Evolutionary conservation across 2,888 invertebrate genomes (phyloP).

Genomic region (Heteromyza rotundicornis): DNA sequence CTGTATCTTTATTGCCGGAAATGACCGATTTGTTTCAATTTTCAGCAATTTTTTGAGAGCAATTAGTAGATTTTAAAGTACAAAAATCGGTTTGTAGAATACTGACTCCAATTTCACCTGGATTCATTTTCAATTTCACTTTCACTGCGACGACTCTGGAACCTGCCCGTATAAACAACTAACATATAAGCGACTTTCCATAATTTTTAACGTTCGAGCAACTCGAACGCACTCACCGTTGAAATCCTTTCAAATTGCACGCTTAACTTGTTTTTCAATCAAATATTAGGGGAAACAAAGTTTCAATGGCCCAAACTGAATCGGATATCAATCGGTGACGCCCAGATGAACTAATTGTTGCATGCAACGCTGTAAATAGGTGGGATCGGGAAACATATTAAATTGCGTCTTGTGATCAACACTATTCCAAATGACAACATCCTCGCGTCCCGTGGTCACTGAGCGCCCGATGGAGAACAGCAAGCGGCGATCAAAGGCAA

Average conservation of each 20-base stretch:
- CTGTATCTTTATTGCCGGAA: no score
- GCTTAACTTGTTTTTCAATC: constrained; percentile 22
- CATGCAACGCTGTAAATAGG: constrained; percentile 71
- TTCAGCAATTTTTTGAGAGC: no score
- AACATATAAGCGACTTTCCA: no score
- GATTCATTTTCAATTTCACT: no score
- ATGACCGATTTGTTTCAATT: no score
- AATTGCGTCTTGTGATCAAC: constrained; percentile 86
- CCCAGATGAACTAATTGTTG: constrained; percentile 63
- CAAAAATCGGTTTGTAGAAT: no score
- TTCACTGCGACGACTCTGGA: no score
- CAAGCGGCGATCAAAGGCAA: constrained; percentile 82
- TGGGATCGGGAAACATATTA: constrained; percentile 79
- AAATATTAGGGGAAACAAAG: constrained; percentile 35
- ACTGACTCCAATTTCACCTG: no score
- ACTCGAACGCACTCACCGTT: constrained; percentile 37
- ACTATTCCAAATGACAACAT: constrained; percentile 91
- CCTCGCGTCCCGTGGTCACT: constrained; percentile 87
- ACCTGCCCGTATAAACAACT: no score
- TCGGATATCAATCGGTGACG: constrained; percentile 57
- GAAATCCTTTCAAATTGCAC: constrained; percentile 16
- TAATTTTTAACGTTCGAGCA: constrained; percentile 47
- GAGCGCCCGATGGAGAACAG: constrained; percentile 88
- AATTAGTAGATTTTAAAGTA: no score
- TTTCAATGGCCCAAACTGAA: constrained; percentile 10